Evolutionary conservation across 1,140 invertebrate genomes (phyloP).

Genomic region (Holotrichia oblita): DNA sequence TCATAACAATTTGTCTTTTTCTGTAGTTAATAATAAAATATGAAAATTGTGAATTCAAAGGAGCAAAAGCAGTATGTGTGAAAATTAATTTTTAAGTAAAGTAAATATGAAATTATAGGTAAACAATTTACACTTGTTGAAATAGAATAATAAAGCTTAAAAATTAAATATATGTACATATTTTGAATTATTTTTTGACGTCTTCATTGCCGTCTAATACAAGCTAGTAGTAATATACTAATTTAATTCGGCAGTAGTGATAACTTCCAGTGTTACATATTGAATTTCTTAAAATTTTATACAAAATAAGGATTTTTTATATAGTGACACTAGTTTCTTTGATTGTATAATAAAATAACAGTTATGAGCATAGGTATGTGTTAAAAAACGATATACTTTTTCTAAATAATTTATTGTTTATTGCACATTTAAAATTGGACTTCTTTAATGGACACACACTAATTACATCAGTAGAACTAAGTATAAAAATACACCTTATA

Average conservation of each 20-base stretch:
- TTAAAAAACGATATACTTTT: not conserved
- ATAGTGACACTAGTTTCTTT: too few species aligned
- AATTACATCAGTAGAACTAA: not conserved
- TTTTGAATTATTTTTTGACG: too few species aligned
- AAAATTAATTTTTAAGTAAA: not conserved
- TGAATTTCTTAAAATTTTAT: too few species aligned
- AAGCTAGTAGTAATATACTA: too few species aligned
- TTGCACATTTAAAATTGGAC: not conserved
- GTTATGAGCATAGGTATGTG: not conserved
- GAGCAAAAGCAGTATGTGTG: conserved; percentile 6
- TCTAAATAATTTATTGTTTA: not conserved
- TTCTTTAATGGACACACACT: not conserved
- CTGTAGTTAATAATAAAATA: not conserved
- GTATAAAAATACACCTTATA: conserved; percentile 1
- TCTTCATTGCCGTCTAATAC: too few species aligned
- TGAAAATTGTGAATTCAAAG: not conserved
- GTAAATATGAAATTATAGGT: not conserved
- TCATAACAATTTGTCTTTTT: not conserved
- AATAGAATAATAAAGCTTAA: too few species aligned
- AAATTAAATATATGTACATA: too few species aligned
- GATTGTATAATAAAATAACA: not conserved
- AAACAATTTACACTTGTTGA: too few species aligned
- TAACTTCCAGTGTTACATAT: not conserved
- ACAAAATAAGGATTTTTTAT: too few species aligned
- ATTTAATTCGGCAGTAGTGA: too few species aligned